Evolutionary conservation across 2,888 invertebrate species (phyloP), one percentile per base, ranked within the genome.

Genomic region (Psylliodes chrysocephalus): DNA sequence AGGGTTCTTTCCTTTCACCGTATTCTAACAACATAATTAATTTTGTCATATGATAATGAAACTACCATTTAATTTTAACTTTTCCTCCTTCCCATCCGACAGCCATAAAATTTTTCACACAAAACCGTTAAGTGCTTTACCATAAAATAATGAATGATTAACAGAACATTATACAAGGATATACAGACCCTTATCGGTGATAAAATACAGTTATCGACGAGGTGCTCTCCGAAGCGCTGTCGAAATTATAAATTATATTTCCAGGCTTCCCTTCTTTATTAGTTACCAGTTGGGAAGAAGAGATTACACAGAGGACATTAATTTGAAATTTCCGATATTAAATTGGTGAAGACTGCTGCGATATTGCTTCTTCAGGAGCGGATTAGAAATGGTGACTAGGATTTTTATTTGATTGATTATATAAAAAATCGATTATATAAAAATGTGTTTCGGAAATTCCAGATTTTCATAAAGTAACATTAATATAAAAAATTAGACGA

Each of bases 241-340:
- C 63, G 70, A 71, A 77, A 76, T 77, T 76, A 73, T 76, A 75
- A 77, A 75, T 77, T 75, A 75, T 72, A 57, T 54, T n/a, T 18
- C 61, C 52, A 12, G 44, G 53, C 38, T 56, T 44, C 64, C 61
- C 66, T 74, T 75, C 74, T 76, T 77, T 76, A 76, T 74, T 74
- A 75, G 73, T 70, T 73, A 66, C 70, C 71, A 69, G 71, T 72
- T 71, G 63, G 66, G 72, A 73, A 71, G 71, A 71, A 74, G 77
- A 78, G 76, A 78, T 75, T 77, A 73, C 75, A 73, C 77, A 77
- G 78, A 75, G 73, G 73, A 72, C 77, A 77, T 78, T 78, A 78
- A 78, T 77, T 77, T 74, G 70, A 66, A 77, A 76, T 75, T 77
- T 77, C 74, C 76, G 74, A 78, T 78, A 75, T 70, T 68, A 62